Conservation (phyloP, 2,797 vertebrate genomes). For the Cirrhinus molitorella region DNA sequence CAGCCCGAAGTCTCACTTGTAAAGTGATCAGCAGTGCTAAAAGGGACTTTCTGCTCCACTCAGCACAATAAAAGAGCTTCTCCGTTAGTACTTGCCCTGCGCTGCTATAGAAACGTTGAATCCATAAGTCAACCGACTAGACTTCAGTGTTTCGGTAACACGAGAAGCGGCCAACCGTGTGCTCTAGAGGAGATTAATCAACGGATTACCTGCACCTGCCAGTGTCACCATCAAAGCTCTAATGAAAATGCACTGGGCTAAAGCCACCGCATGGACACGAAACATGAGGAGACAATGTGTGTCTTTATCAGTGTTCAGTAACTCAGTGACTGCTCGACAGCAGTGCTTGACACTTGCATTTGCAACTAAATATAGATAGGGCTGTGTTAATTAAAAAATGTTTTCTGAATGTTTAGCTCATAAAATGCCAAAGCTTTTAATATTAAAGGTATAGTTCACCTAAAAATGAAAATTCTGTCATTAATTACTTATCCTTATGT, state of each 20-base stretch:
- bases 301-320: not conserved
- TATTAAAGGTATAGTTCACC: not conserved
- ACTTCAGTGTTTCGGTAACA: constrained; percentile 3
- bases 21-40: constrained; percentile 31
- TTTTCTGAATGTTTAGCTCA: not conserved
- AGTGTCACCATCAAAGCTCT: not conserved
- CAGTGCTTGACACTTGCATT: not conserved
- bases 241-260: not conserved
- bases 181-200: constrained; percentile 23
- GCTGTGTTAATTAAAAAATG: not conserved
- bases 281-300: constrained; percentile 15
- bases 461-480: not conserved
- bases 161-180: constrained; percentile 6
- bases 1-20: not conserved
- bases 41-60: not conserved
- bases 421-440: not conserved
- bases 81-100: not conserved
- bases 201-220: constrained; percentile 7
- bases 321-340: not conserved
- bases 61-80: not conserved
- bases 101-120: constrained; percentile 29
- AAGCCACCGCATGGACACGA: constrained; percentile 4
- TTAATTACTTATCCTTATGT: no score
- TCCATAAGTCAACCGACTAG: constrained; percentile 11
- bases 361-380: not conserved